Conservation (phyloP, 1,140 invertebrate species). For the Musca vetustissima region DNA sequence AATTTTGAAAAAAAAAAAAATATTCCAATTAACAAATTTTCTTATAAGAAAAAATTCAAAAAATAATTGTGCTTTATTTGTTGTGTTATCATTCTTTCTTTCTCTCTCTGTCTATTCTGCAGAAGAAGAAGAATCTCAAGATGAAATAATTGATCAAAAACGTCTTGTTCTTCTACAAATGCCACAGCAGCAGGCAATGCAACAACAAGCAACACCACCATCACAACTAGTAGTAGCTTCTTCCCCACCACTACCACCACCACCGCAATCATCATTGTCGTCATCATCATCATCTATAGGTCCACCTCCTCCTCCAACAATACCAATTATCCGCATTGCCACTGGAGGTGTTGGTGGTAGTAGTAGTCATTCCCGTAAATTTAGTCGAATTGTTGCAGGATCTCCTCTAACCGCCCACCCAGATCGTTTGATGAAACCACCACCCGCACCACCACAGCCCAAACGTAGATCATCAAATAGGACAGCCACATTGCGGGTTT, state of each 20-base stretch:
- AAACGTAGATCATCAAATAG: neutral
- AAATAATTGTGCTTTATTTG: conserved; percentile 5
- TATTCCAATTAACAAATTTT: too few species aligned
- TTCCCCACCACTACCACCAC: conserved; percentile 8
- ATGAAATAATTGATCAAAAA: neutral
- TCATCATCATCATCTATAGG: neutral
- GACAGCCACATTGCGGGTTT: too few species aligned
- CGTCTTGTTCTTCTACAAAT: neutral
- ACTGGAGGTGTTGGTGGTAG: too few species aligned
- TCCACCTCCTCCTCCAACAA: neutral
- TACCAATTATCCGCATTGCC: neutral
- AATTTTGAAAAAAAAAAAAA: too few species aligned
- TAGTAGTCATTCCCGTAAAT: neutral
- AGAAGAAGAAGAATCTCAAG: conserved; percentile 18
- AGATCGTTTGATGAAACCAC: too few species aligned
- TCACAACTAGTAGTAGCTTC: neutral
- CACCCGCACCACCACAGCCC: too few species aligned
- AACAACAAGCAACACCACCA: conserved; percentile 18
- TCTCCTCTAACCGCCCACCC: neutral
- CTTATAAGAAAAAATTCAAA: neutral
- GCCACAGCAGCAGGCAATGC: conserved; percentile 20
- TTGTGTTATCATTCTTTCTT: neutral
- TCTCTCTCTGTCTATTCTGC: conserved; percentile 12
- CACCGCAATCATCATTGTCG: conserved; percentile 33
- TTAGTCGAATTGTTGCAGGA: too few species aligned